These are phyloP conservation scores for Salvelinus fontinalis DNA, from an alignment of 2,113 vertebrate genomes.

Conservation along the genomic window DNA sequence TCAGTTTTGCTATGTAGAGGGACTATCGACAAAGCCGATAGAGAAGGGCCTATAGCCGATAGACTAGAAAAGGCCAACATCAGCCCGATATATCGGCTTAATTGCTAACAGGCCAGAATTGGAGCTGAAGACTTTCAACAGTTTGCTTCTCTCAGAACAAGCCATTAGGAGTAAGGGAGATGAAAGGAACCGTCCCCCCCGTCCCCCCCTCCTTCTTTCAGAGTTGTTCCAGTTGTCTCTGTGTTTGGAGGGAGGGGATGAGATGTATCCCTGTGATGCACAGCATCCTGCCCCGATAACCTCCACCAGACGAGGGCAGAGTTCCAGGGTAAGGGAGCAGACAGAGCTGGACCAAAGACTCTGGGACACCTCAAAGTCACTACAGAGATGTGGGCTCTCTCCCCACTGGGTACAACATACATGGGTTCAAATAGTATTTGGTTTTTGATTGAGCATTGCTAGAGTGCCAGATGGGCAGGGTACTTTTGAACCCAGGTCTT, in stretches of 20 bases:
- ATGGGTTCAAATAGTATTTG: too few species aligned
- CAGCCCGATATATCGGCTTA: too few species aligned
- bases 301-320: slow-evolving; percentile 26
- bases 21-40: too few species aligned
- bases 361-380: slow-evolving; percentile 53
- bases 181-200: too few species aligned
- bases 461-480: too few species aligned
- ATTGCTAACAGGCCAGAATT: neutral
- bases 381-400: neutral
- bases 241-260: slow-evolving; percentile 33
- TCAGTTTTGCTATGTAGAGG: too few species aligned
- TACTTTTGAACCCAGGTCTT: too few species aligned
- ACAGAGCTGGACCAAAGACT: slow-evolving; percentile 40
- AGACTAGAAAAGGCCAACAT: too few species aligned
- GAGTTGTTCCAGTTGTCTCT: too few species aligned
- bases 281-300: slow-evolving; percentile 57
- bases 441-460: too few species aligned
- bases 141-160: slow-evolving; percentile 33
- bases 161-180: slow-evolving; percentile 23
- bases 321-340: slow-evolving; percentile 33
- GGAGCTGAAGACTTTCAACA: neutral
- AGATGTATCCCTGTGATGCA: slow-evolving; percentile 26
- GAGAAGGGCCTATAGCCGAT: too few species aligned
- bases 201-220: rapidly evolving
- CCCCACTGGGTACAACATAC: too few species aligned